Conservation (phyloP, 2,888 invertebrate species). For the Athripsodes cinereus region DNA sequence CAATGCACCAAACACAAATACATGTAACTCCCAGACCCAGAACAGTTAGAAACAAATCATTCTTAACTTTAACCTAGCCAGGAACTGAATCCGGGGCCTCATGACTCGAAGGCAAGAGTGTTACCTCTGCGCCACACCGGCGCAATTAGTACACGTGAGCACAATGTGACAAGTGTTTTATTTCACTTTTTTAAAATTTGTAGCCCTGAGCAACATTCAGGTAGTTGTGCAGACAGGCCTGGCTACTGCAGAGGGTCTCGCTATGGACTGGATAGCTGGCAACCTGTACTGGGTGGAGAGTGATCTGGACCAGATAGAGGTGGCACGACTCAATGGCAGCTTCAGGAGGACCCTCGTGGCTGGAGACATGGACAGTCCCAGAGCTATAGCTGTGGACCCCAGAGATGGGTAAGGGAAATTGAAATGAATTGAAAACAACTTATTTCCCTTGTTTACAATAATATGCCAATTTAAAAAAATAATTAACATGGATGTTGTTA, state of each 20-base stretch:
- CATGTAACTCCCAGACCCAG: too few species aligned
- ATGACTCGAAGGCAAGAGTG: not conserved
- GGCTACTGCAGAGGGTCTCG: constrained; percentile 81
- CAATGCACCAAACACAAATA: too few species aligned
- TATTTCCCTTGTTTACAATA: too few species aligned
- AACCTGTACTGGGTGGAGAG: constrained; percentile 88
- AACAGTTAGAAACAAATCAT: too few species aligned
- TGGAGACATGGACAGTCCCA: constrained; percentile 76
- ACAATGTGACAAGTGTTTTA: too few species aligned
- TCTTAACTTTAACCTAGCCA: too few species aligned
- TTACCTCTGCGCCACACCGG: not conserved
- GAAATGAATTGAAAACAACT: too few species aligned
- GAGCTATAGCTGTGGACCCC: constrained; percentile 79
- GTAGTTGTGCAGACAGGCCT: constrained; percentile 78
- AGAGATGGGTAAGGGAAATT: constrained; percentile 58
- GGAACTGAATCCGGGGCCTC: too few species aligned
- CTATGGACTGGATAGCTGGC: constrained; percentile 82
- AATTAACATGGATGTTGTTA: too few species aligned
- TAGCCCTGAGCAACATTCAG: constrained; percentile 66
- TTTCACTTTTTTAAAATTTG: constrained; percentile 14
- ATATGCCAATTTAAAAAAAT: too few species aligned
- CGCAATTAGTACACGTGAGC: too few species aligned
- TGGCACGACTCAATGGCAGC: constrained; percentile 66
- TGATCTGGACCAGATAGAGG: constrained; percentile 78
- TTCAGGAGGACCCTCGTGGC: constrained; percentile 72